These are phyloP conservation scores for Pelodytes ibericus DNA, from an alignment of 2,797 vertebrate genomes.

Conservation along the genomic window DNA sequence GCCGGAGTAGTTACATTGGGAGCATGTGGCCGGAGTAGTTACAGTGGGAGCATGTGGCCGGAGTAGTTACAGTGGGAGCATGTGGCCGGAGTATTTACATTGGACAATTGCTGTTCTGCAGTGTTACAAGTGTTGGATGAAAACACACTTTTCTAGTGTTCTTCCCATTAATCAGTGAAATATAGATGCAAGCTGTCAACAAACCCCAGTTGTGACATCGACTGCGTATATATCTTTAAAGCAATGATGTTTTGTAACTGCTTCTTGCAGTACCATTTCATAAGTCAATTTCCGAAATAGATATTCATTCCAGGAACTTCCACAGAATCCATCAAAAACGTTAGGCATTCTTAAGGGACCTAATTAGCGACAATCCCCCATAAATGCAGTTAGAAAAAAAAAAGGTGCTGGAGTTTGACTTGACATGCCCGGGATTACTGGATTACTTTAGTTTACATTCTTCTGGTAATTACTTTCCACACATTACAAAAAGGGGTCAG, in stretches of 20 bases:
- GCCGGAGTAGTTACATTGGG: too few relatives aligned
- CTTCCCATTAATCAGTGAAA: too few relatives aligned
- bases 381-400: slow-evolving; percentile 14
- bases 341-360: slow-evolving; percentile 27
- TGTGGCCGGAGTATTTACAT: too few relatives aligned
- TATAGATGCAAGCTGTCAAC: background rate
- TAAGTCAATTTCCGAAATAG: background rate
- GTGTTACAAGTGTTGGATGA: too few relatives aligned
- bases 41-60: too few relatives aligned
- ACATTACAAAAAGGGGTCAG: background rate
- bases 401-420: slow-evolving; percentile 3
- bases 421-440: slow-evolving; percentile 33
- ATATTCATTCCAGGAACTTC: slow-evolving; percentile 24
- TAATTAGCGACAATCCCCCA: slow-evolving; percentile 17
- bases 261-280: slow-evolving; percentile 4
- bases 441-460: slow-evolving; percentile 33
- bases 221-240: background rate
- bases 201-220: background rate
- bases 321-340: slow-evolving; percentile 19
- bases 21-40: too few relatives aligned
- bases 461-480: slow-evolving; percentile 19
- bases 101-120: too few relatives aligned
- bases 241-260: too few relatives aligned
- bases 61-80: too few relatives aligned
- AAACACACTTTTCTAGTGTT: too few relatives aligned